A percentile compares a stretch with the other conserved stretches of the same genome.
Evolutionary conservation across 2,888 invertebrate species (phyloP).

Genomic region (Pseudoips prasinana): DNA sequence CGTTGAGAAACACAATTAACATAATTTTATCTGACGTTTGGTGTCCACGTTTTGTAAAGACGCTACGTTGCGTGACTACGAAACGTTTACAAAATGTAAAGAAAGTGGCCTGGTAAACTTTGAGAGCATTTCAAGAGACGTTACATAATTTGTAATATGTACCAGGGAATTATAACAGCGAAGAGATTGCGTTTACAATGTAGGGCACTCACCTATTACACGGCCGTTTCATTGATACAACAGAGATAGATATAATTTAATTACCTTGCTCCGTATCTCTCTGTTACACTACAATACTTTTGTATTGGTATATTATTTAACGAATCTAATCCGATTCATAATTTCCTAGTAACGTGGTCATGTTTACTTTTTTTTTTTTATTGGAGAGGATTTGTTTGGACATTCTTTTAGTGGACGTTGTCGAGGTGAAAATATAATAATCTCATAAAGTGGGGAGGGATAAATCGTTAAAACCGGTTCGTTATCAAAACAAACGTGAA

Average conservation of each 20-base stretch:
- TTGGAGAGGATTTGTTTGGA: too few relatives aligned
- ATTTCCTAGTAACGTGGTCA: constrained; percentile 24
- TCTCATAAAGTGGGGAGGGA: too few relatives aligned
- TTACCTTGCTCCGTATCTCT: constrained; percentile 22
- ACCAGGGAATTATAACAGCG: constrained; percentile 53
- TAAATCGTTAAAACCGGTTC: too few relatives aligned
- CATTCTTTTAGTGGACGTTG: too few relatives aligned
- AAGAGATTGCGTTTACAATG: constrained; percentile 38
- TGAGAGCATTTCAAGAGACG: constrained; percentile 35
- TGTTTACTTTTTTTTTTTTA: constrained; percentile 24
- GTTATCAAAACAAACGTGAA: too few relatives aligned
- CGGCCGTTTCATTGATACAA: constrained; percentile 36
- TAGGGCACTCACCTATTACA: constrained; percentile 36
- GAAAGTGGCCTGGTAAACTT: constrained; percentile 31
- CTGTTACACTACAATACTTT: constrained; percentile 10
- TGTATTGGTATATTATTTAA: constrained; percentile 15
- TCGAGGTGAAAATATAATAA: too few relatives aligned
- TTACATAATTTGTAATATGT: constrained; percentile 75
- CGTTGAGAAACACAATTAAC: too few relatives aligned
- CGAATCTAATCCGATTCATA: constrained; percentile 24
- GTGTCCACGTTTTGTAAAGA: too few relatives aligned
- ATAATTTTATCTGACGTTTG: too few relatives aligned
- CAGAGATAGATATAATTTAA: constrained; percentile 32
- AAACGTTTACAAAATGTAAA: too few relatives aligned
- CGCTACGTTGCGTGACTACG: too few relatives aligned